Conservation (phyloP, 2,113 vertebrate species). For the Myrmecophaga tridactyla region DNA sequence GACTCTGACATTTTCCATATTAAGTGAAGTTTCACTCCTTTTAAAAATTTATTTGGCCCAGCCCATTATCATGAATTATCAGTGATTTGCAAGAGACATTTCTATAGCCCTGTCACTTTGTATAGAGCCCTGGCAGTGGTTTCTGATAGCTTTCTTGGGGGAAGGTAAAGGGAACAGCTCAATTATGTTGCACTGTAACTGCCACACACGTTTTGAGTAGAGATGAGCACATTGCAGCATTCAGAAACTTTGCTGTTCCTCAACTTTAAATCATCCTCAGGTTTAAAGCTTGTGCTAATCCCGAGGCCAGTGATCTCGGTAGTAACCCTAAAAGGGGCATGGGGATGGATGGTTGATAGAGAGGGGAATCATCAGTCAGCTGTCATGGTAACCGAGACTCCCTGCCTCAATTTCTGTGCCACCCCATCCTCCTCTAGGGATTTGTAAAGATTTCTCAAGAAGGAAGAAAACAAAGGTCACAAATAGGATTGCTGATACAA, state of each 20-base stretch:
- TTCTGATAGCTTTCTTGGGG: not conserved
- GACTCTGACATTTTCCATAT: conserved; percentile 59
- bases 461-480: not conserved
- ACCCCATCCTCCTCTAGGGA: not conserved
- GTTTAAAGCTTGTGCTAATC: not conserved
- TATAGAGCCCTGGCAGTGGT: not conserved
- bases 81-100: not conserved
- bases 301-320: not conserved
- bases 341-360: not conserved
- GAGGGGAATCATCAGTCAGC: not conserved
- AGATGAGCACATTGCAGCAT: not conserved
- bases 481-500: not conserved
- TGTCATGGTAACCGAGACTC: conserved; percentile 18
- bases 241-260: conserved; percentile 14
- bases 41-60: conserved; percentile 62
- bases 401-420: not conserved
- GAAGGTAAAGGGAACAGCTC: not conserved
- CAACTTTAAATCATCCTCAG: conserved; percentile 6
- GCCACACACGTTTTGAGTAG: not conserved
- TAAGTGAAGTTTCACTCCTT: conserved; percentile 51
- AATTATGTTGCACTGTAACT: not conserved
- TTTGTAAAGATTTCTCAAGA: not conserved
- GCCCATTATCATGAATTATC: conserved; percentile 55
- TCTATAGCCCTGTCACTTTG: not conserved
- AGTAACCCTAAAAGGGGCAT: not conserved